Base-by-base conservation (phyloP, 1,140 invertebrate species). In the Drosophila eugracilis region DNA sequence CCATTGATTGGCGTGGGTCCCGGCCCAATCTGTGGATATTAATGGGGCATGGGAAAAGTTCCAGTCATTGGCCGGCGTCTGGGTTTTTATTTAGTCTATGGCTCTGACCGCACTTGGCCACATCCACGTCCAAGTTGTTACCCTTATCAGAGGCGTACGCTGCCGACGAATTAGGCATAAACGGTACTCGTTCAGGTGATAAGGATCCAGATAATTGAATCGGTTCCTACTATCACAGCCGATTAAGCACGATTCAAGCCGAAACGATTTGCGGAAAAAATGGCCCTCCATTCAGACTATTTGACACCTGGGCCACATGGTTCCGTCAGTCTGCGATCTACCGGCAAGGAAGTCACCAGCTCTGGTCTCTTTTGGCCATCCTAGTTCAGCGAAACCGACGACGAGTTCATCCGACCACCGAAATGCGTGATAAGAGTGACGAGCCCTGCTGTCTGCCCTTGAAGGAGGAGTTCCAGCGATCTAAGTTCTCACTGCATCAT, bases 371-470 rank as follows among this genome's bases (percentile, higher is more conserved):
- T 15, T 6, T 77, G 45, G 19, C 67, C 62, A 44, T 52, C 37
- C 15, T 85, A 39, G 28, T 65, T 28, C 65, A 67, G 36, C 53
- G 60, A 15, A 60, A 42, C 12, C 50, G 53, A 52, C 60, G 39
- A 36, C 42, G 62, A 36, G 42, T 77, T 3, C 44, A 77, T 17
- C 62, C 81, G 14, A 49, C 63, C 42, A 36, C 26, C 26, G 26
- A 5, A 3, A 85, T 85, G 81, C 77, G 77, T 0, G 83, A 85
- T 19, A 24, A 44, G 21, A 77, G 59, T 36, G 17, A 50, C 12
- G 42, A 74, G 17, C 72, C 78, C 34, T 86, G 78, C 22, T 95
- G n/a, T 92, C 93, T 26, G 7, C 91, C 45, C 0, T 93, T 94
- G 89, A 44, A 92, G 6, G 70, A 89, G 42, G 78, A 88, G 50